Base-by-base conservation (phyloP, 2,797 vertebrate genomes). In the Argyrosomus regius region DNA sequence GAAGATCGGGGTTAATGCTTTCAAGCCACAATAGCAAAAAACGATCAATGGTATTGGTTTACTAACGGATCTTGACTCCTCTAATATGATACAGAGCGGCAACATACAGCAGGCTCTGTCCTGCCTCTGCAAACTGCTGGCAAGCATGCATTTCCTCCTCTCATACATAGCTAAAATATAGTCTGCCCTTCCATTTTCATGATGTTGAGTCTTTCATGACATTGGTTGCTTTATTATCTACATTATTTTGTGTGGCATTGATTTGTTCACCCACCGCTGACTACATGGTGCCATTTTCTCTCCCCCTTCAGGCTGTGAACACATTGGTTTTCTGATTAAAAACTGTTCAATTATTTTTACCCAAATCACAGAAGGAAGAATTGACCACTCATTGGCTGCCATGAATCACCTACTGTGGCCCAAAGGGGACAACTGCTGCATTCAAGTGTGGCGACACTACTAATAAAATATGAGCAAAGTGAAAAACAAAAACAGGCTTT, bases 391-490 rank as follows among this genome's bases (percentile, higher is more conserved):
- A 12, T 7, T 17, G 62, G 70, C 57, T 22, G 58, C 60, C 17
- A 7, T 43, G 50, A 50, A 57, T 68, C 64, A 77, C 57, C 75
- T 62, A 17, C 52, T 0, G 72, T 1, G 4, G 72, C 68, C 72
- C 22, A 16, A 1, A 26, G 73, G 53, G 67, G 31, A 46, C 46
- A 56, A 28, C 24, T 5, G 17, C 18, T 18, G 24, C 49, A 53
- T 31, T 69, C 41, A 28, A 18, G 62, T 70, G 12, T 53, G 26
- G 52, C 61, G 24, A 52, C 67, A 31, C 26, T 12, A 18, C 57
- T 18, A 43, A 80, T 68, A 62, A 67, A 63, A 60, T 28, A 54
- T 35, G 62, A 63, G 43, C 54, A 59, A 43, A 43, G 54, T 17
- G 52, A 35, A 43, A 50, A 64, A 48, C 22, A 17, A 43, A 64